A percentile compares a stretch with the other conserved stretches of the same genome.
Conservation (phyloP, 1,140 invertebrate genomes). For the Onthophagus taurus region DNA sequence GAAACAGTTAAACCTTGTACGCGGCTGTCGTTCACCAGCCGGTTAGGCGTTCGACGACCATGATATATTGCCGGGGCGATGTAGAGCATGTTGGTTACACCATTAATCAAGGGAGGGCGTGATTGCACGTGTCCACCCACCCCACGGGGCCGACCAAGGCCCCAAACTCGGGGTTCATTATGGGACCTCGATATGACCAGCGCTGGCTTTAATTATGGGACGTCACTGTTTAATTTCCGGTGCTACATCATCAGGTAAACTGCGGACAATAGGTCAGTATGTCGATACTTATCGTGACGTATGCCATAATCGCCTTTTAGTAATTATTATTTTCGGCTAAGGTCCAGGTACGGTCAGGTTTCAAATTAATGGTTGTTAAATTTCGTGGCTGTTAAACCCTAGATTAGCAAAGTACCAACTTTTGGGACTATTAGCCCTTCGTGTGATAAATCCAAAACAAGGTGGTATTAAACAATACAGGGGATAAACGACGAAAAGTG, state of each 20-base stretch:
- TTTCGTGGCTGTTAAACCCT: no score
- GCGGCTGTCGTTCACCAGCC: slow-evolving; percentile 8
- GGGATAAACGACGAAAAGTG: no score
- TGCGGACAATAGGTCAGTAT: slow-evolving; percentile 12
- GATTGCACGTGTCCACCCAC: slow-evolving; percentile 24
- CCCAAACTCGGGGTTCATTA: slow-evolving; percentile 25
- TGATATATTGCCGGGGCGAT: slow-evolving; percentile 33
- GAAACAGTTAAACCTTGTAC: slow-evolving; percentile 12
- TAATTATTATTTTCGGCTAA: no score
- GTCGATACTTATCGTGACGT: slow-evolving; percentile 10
- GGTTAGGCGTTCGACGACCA: slow-evolving; percentile 7
- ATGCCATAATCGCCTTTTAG: slow-evolving; percentile 1
- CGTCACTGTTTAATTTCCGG: slow-evolving; percentile 32
- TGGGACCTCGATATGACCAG: slow-evolving; percentile 26
- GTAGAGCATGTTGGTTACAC: slow-evolving; percentile 29
- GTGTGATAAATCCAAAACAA: no score
- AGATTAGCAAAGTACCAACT: no score
- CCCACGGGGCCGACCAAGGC: no score
- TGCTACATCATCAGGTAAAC: slow-evolving; percentile 27
- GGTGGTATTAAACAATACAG: no score
- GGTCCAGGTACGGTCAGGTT: no score
- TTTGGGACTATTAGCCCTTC: no score
- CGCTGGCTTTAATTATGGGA: slow-evolving; percentile 29
- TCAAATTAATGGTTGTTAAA: no score
- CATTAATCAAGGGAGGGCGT: slow-evolving; percentile 31